phyloP scores from a whole-genome alignment of 2,113 vertebrate genomes.

The Hydrolagus affinis region DNA sequence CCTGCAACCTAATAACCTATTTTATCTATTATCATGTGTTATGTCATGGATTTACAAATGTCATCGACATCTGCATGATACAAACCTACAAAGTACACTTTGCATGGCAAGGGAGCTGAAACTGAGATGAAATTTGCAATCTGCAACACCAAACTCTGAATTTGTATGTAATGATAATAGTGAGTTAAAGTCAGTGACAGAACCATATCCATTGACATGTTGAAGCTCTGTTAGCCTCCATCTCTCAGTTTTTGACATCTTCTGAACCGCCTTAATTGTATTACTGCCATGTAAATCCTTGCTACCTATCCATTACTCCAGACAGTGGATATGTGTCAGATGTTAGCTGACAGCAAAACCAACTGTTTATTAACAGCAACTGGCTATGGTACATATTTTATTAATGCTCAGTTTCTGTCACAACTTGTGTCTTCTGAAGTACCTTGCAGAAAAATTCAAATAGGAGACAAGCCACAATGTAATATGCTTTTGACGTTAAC shows the following conservation, averaged over 20 bases:
- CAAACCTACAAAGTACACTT: not conserved
- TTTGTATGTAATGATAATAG: not conserved
- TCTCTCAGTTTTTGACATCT: not conserved
- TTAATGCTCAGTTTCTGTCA: not conserved
- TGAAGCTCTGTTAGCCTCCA: not conserved
- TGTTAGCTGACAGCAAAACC: not conserved
- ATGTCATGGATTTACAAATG: too few species aligned
- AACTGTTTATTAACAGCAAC: not conserved
- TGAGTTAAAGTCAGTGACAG: not conserved
- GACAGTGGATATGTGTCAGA: not conserved
- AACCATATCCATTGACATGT: not conserved
- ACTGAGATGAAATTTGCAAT: not conserved
- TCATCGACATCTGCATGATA: too few species aligned
- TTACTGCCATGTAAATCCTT: not conserved
- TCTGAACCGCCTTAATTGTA: not conserved
- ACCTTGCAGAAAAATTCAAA: not conserved
- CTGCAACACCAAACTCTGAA: not conserved
- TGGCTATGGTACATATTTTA: not conserved
- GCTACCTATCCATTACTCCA: not conserved
- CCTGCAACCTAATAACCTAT: too few species aligned
- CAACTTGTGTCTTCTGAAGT: not conserved
- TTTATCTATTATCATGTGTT: too few species aligned
- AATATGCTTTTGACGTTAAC: not conserved
- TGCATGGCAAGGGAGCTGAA: not conserved
- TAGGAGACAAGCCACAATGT: too few species aligned